Evolutionary conservation across 2,797 vertebrate genomes (phyloP).

Genomic region (Gadopsis marmoratus): DNA sequence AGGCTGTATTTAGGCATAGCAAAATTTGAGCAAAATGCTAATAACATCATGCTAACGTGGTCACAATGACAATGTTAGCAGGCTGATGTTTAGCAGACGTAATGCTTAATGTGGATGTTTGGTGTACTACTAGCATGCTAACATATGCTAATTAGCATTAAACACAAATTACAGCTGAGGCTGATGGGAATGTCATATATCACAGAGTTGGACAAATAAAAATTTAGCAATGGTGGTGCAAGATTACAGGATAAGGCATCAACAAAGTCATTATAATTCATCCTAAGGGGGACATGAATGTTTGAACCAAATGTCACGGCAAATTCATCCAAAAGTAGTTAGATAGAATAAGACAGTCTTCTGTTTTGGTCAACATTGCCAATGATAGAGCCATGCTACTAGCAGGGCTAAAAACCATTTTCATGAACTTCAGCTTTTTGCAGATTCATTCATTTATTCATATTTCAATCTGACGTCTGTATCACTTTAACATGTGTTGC

Average conservation of each 20-base stretch:
- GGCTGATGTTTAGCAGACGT: neutral
- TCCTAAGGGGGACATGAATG: neutral
- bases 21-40: neutral
- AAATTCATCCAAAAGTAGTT: neutral
- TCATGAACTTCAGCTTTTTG: neutral
- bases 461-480: neutral
- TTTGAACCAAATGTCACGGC: neutral
- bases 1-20: neutral
- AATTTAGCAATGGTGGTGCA: too few species aligned
- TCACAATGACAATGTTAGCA: neutral
- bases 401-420: neutral
- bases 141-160: neutral
- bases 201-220: neutral
- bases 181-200: neutral
- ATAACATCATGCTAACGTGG: too few species aligned
- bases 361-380: neutral
- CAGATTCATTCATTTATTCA: neutral
- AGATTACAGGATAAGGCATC: neutral
- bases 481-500: conserved; percentile 4
- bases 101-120: neutral
- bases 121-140: neutral
- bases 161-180: neutral
- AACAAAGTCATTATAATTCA: neutral
- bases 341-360: neutral
- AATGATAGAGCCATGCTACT: neutral